These are phyloP conservation scores for Macroramphosus scolopax DNA, from an alignment of 2,797 vertebrate genomes.

Conservation along the genomic window DNA sequence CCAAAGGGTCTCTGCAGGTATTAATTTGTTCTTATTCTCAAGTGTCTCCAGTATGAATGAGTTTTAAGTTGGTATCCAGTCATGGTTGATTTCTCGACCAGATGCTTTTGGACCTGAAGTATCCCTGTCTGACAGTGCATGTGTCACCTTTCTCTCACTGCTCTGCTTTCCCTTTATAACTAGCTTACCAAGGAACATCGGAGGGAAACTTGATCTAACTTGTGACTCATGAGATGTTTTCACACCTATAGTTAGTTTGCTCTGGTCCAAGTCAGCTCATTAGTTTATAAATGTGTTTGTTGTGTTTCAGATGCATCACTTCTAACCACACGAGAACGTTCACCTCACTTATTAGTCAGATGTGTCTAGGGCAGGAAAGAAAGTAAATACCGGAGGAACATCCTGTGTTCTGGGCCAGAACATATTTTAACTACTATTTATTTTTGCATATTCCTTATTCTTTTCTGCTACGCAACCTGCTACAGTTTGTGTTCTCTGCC, in stretches of 20 bases:
- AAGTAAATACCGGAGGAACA: no score
- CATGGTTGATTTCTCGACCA: conserved; percentile 2
- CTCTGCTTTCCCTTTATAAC: conserved; percentile 12
- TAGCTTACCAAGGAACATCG: conserved; percentile 4
- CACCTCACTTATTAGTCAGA: no score
- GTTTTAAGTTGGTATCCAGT: conserved; percentile 16
- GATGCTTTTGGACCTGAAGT: background rate
- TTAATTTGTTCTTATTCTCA: conserved; percentile 13
- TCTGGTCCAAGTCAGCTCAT: no score
- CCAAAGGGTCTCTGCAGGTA: conserved; percentile 8
- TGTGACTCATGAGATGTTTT: background rate
- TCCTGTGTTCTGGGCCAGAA: background rate
- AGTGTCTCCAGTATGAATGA: conserved; percentile 20
- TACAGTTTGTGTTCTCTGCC: background rate
- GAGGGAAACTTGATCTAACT: conserved; percentile 3
- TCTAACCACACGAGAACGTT: no score
- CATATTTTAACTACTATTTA: background rate
- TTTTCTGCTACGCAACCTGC: background rate
- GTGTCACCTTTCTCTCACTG: conserved; percentile 5
- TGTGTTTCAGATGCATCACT: no score
- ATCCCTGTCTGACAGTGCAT: background rate
- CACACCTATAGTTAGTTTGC: background rate
- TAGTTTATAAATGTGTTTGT: no score
- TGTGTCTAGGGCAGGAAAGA: no score
- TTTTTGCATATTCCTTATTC: conserved; percentile 3